Evolutionary conservation across 2,888 invertebrate genomes (phyloP).

Genomic region (Trissoscelio sp.): DNA sequence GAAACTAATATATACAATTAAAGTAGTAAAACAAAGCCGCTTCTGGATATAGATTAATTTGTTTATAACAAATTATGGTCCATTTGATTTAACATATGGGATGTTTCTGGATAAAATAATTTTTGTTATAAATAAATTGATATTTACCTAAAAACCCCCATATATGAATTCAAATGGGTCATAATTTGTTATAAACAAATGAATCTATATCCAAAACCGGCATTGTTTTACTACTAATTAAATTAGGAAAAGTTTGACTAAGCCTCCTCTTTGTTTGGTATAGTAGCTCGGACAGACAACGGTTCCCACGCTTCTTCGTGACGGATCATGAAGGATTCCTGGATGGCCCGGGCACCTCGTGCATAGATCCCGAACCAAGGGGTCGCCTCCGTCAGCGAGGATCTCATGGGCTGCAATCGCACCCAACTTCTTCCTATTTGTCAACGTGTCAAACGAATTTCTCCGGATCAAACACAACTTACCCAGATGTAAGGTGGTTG

Average conservation of each 20-base stretch:
- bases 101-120: no score
- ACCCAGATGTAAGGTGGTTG: neutral
- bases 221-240: no score
- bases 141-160: no score
- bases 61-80: no score
- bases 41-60: no score
- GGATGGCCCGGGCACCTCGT: constrained; percentile 49
- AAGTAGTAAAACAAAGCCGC: no score
- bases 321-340: constrained; percentile 57
- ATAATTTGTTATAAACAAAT: no score
- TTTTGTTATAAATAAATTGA: no score
- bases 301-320: constrained; percentile 48
- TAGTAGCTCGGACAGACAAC: constrained; percentile 62
- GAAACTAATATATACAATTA: no score
- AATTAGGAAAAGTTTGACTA: constrained; percentile 32
- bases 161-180: no score
- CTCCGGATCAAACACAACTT: constrained; percentile 24
- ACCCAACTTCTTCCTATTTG: constrained; percentile 1
- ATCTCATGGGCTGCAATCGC: constrained; percentile 9
- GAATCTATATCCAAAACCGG: no score
- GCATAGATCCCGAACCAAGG: constrained; percentile 30
- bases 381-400: constrained; percentile 20
- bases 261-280: constrained; percentile 56
- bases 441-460: constrained; percentile 18
- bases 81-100: no score